Evolutionary conservation across 2,113 vertebrate genomes (phyloP).

Genomic region (Callipepla californica): DNA sequence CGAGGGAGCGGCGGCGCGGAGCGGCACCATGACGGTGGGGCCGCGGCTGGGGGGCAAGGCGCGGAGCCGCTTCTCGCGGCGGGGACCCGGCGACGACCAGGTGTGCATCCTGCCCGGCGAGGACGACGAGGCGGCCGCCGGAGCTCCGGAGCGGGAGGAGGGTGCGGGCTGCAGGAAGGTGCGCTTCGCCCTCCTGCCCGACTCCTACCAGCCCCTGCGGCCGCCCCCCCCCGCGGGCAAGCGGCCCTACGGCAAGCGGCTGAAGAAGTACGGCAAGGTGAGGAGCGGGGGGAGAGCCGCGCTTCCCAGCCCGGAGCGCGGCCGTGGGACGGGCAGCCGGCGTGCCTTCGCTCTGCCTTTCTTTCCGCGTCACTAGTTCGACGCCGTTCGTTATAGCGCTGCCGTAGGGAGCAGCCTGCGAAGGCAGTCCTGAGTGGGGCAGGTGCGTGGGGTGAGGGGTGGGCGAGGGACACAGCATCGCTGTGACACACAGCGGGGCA

Average conservation of each 20-base stretch:
- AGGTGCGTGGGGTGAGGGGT: neutral
- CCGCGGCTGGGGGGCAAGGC: neutral
- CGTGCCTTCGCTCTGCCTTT: neutral
- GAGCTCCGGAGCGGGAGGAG: neutral
- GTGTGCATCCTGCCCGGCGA: neutral
- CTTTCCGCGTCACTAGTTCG: conserved; percentile 6
- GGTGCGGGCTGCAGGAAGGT: neutral
- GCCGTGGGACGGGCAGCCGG: neutral
- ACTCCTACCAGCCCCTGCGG: conserved; percentile 62
- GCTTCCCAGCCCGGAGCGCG: neutral
- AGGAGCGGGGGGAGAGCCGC: neutral
- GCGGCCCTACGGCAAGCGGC: conserved; percentile 33
- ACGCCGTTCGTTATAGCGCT: neutral
- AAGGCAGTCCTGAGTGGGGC: neutral
- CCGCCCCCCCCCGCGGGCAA: neutral
- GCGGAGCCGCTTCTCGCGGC: neutral
- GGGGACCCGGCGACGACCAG: neutral
- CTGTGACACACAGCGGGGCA: rapidly evolving
- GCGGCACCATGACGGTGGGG: conserved; percentile 51
- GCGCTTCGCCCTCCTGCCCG: conserved; percentile 56
- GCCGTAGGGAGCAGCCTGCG: neutral
- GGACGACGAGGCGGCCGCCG: neutral
- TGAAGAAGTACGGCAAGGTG: conserved; percentile 76
- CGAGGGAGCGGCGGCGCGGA: no score
- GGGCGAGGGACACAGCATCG: neutral